Evolutionary conservation across 92 coral and sea anemone genomes (phyloP).

Genomic region (Paragorgia papillata): DNA sequence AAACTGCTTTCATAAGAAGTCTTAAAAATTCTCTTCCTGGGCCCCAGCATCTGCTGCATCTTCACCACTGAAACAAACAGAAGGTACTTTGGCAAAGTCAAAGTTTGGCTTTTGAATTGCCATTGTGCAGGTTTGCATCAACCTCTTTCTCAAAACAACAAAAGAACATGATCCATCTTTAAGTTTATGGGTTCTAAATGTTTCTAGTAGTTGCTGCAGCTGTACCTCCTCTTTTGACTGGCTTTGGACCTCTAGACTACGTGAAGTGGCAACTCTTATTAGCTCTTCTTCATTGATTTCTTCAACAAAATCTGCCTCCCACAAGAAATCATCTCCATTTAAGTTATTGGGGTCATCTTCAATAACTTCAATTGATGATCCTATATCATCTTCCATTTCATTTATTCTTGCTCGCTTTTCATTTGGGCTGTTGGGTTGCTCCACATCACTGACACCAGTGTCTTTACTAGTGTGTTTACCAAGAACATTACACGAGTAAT

Average conservation of each 20-base stretch:
- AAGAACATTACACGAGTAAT: slow-evolving; percentile 8
- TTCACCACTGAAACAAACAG: slow-evolving; percentile 43
- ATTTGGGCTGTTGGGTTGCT: too few relatives aligned
- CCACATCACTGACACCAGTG: too few relatives aligned
- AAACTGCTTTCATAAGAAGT: too few relatives aligned
- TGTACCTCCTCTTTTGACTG: slow-evolving; percentile 33
- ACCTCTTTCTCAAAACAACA: too few relatives aligned
- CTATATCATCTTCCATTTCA: slow-evolving; percentile 24
- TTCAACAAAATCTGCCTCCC: slow-evolving; percentile 35
- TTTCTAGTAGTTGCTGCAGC: too few relatives aligned
- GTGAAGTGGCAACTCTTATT: slow-evolving; percentile 40
- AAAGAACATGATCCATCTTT: too few relatives aligned
- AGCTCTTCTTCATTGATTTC: slow-evolving; percentile 27
- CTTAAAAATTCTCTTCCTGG: slow-evolving; percentile 10
- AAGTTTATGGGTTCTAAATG: too few relatives aligned
- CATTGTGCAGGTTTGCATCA: slow-evolving; percentile 45
- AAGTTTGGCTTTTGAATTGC: slow-evolving; percentile 44
- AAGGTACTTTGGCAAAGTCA: slow-evolving; percentile 49
- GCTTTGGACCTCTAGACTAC: slow-evolving; percentile 44
- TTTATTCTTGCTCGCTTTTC: slow-evolving; percentile 25
- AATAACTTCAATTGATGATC: not conserved
- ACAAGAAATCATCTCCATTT: slow-evolving; percentile 44
- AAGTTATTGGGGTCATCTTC: slow-evolving; percentile 1
- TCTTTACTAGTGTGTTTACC: too few relatives aligned
- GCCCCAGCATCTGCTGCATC: slow-evolving; percentile 43